Evolutionary conservation across 2,797 vertebrate genomes (phyloP).

Genomic region (Halcyon smyrnensis): DNA sequence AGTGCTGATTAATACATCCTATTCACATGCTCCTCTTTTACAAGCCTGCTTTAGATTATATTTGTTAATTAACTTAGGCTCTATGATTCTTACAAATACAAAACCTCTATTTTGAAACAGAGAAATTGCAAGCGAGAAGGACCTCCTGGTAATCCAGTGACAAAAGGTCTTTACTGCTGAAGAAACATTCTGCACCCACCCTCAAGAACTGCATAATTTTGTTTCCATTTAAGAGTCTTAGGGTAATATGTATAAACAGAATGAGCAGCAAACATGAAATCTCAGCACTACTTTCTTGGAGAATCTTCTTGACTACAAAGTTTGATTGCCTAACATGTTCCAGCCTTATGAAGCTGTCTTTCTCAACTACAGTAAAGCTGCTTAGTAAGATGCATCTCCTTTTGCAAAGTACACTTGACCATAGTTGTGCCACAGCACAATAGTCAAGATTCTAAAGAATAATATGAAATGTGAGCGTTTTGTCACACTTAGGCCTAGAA

Average conservation of each 20-base stretch:
- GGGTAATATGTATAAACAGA: neutral
- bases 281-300: neutral
- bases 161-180: neutral
- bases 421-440: neutral
- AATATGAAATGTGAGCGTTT: neutral
- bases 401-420: neutral
- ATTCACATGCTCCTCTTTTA: neutral
- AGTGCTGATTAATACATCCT: neutral
- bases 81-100: neutral
- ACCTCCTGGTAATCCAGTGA: neutral
- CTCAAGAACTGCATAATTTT: neutral
- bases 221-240: neutral
- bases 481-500: neutral
- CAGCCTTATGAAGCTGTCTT: neutral
- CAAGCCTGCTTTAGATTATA: neutral
- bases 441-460: neutral
- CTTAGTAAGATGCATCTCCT: neutral
- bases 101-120: neutral
- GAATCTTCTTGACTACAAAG: neutral
- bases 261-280: neutral
- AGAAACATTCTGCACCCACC: neutral
- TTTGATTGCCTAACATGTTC: neutral
- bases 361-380: neutral
- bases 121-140: neutral
- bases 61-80: neutral